Conservation (phyloP, 2,888 invertebrate genomes). For the Leucophenga montana region DNA sequence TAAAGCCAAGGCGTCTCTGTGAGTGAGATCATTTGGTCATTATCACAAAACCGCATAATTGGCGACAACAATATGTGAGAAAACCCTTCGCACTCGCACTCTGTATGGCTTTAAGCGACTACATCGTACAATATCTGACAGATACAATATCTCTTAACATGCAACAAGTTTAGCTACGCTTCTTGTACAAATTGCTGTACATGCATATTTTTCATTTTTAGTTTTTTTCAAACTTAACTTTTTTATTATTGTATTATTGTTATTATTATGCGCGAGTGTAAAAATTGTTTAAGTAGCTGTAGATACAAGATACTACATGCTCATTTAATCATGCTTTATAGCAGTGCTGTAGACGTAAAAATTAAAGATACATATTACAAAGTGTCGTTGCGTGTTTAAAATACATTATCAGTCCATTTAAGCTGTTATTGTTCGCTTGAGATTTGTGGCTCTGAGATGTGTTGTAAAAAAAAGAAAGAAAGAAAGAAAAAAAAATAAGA, state of each 20-base stretch:
- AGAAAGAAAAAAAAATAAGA: no score
- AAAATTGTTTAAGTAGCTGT: not conserved
- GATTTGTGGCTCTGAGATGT: not conserved
- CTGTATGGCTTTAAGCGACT: not conserved
- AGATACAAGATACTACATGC: slow-evolving; percentile 10
- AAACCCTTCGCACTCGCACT: not conserved
- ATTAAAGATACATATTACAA: slow-evolving; percentile 62
- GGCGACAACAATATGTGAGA: slow-evolving; percentile 54
- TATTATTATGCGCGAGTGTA: slow-evolving; percentile 5
- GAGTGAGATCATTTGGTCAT: slow-evolving; percentile 63
- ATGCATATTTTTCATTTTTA: slow-evolving; percentile 11
- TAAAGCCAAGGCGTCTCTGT: not conserved
- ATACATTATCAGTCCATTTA: slow-evolving; percentile 62
- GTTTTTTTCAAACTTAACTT: not conserved
- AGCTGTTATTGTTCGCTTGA: slow-evolving; percentile 5
- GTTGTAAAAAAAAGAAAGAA: no score
- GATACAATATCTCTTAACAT: slow-evolving; percentile 38
- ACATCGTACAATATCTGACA: slow-evolving; percentile 32
- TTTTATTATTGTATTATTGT: not conserved
- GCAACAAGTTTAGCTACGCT: slow-evolving; percentile 36
- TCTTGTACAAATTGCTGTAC: slow-evolving; percentile 38
- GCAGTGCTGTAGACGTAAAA: not conserved
- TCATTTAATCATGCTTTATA: not conserved
- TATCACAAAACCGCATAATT: slow-evolving; percentile 68
- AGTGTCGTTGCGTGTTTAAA: slow-evolving; percentile 70